These are phyloP conservation scores for Ctenoplectra terminalis DNA, from an alignment of 1,140 invertebrate genomes.

Conservation along the genomic window DNA sequence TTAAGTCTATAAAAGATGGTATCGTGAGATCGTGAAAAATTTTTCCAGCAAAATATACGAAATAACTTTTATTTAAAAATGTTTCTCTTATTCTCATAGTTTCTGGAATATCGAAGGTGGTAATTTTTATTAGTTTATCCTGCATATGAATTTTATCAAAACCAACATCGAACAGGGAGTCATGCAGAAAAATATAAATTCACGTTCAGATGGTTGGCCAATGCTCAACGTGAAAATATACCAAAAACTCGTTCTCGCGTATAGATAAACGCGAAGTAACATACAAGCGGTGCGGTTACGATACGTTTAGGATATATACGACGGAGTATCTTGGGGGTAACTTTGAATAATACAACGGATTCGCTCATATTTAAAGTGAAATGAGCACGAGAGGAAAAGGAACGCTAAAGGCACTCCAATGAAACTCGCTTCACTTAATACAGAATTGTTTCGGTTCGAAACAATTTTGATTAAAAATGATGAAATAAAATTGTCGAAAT, in stretches of 20 bases:
- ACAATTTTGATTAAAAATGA: background rate
- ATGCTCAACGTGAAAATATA: constrained; percentile 31
- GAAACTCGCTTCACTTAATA: constrained; percentile 27
- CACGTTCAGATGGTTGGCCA: background rate
- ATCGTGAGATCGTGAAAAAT: no score
- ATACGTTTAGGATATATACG: constrained; percentile 68
- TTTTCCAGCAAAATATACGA: no score
- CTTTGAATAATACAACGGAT: constrained; percentile 72
- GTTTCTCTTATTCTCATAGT: no score
- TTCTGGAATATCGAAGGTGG: no score
- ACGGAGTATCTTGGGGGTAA: constrained; percentile 44
- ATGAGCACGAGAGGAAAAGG: constrained; percentile 17
- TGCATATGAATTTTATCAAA: no score
- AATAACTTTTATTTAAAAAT: no score
- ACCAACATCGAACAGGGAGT: background rate
- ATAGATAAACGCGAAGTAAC: constrained; percentile 38
- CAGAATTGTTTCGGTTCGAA: constrained; percentile 3
- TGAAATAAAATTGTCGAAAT: background rate
- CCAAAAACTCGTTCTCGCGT: constrained; percentile 22
- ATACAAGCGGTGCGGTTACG: constrained; percentile 55
- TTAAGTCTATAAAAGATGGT: no score
- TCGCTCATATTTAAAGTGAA: constrained; percentile 64
- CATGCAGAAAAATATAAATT: background rate
- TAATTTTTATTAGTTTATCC: no score
- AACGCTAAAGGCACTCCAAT: constrained; percentile 17